A percentile compares a stretch with the other conserved stretches of the same genome.
Evolutionary conservation across 2,797 vertebrate species (phyloP).

Genomic region (Anolis apletophallus): DNA sequence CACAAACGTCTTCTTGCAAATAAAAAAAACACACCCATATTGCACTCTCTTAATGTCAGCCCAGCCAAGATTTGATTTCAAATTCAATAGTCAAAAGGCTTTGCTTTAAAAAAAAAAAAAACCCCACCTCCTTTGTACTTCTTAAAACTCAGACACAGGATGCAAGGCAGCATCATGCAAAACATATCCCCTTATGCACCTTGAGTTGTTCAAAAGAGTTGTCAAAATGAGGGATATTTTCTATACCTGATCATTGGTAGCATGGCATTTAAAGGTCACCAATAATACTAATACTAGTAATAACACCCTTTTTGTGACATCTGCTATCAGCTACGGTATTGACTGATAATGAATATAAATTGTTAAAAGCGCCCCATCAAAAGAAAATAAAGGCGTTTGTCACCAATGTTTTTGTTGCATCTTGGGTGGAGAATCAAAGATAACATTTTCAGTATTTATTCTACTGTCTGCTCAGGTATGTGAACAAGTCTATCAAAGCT

Average conservation of each 20-base stretch:
- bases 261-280: constrained; percentile 79
- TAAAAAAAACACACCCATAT: neutral
- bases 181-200: constrained; percentile 57
- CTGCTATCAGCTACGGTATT: constrained; percentile 60
- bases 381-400: constrained; percentile 72
- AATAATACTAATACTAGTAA: constrained; percentile 35
- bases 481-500: constrained; percentile 64
- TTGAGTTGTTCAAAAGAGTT: constrained; percentile 60
- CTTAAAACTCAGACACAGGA: constrained; percentile 33
- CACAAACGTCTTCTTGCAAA: neutral
- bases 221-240: constrained; percentile 66
- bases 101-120: neutral
- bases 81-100: constrained; percentile 43
- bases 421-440: constrained; percentile 70
- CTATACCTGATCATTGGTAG: constrained; percentile 61
- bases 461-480: constrained; percentile 62
- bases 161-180: constrained; percentile 26
- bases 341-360: constrained; percentile 69
- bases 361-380: constrained; percentile 70
- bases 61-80: constrained; percentile 15
- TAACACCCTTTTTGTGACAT: constrained; percentile 68
- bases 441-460: constrained; percentile 75
- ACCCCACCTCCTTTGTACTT: constrained; percentile 14
- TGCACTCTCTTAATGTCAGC: neutral
- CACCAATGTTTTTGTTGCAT: constrained; percentile 69